A percentile compares a stretch with the other conserved stretches of the same genome.
Evolutionary conservation across 2,113 vertebrate species (phyloP).

Genomic region (Lepidothrix coronata): DNA sequence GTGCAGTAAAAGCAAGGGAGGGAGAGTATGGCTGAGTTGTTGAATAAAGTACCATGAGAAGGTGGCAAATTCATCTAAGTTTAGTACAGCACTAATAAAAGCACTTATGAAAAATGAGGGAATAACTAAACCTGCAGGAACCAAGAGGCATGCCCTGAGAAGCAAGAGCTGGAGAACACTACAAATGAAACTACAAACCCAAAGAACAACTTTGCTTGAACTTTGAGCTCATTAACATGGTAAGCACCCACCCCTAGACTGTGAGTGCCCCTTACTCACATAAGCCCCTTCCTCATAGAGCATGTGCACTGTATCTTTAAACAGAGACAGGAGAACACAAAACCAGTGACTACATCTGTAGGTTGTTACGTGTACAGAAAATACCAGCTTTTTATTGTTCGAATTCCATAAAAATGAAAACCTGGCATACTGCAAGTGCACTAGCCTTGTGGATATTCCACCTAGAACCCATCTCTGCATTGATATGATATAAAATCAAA

Average conservation of each 20-base stretch:
- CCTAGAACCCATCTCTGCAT: neutral
- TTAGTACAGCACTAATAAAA: neutral
- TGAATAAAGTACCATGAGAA: neutral
- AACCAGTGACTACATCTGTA: neutral
- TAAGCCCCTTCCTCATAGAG: neutral
- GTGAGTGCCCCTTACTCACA: accelerated
- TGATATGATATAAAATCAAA: neutral
- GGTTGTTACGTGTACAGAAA: accelerated
- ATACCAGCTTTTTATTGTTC: accelerated
- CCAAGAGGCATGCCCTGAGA: neutral
- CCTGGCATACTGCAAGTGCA: no score
- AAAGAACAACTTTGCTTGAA: neutral
- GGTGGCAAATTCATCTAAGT: neutral
- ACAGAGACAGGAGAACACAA: accelerated
- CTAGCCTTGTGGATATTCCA: neutral
- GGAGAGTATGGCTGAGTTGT: no score
- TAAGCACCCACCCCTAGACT: neutral
- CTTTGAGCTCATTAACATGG: neutral
- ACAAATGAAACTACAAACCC: neutral
- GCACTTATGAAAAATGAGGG: neutral
- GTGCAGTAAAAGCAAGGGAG: accelerated
- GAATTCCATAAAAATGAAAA: accelerated
- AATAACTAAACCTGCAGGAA: neutral
- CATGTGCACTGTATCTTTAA: neutral
- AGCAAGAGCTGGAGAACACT: neutral